phyloP scores from a whole-genome alignment of 2,797 vertebrate genomes.

The Capromys pilorides region DNA sequence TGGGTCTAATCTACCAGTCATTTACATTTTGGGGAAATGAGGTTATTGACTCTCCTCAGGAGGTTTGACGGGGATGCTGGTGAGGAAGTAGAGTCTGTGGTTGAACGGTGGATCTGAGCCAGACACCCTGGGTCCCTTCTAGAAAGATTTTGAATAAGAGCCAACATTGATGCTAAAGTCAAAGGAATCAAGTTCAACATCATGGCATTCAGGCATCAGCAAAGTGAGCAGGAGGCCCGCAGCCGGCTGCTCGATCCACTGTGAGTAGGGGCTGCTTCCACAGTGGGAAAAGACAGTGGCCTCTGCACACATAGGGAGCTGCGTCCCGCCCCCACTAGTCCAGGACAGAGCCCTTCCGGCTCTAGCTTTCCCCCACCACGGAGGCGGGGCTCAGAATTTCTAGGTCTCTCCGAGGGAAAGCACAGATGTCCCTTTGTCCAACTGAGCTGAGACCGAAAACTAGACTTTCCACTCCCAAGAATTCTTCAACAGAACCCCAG shows the following conservation, averaged over 20 bases:
- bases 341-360: too few species aligned
- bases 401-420: not conserved
- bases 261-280: rapidly evolving
- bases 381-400: not conserved
- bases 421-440: not conserved
- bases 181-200: not conserved
- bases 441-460: not conserved
- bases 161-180: not conserved
- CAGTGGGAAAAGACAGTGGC: not conserved
- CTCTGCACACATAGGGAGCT: not conserved
- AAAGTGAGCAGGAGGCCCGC: rapidly evolving
- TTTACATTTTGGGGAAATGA: too few species aligned
- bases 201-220: not conserved
- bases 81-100: too few species aligned
- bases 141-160: not conserved
- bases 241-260: not conserved
- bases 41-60: too few species aligned
- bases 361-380: not conserved
- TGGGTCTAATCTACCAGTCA: too few species aligned
- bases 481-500: not conserved
- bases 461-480: not conserved
- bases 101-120: too few species aligned
- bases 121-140: not conserved
- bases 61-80: too few species aligned
- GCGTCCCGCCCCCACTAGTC: rapidly evolving